A percentile compares a stretch with the other conserved stretches of the same genome.
Conservation (phyloP, 64 coral and sea anemone species). For the Porites lutea region DNA sequence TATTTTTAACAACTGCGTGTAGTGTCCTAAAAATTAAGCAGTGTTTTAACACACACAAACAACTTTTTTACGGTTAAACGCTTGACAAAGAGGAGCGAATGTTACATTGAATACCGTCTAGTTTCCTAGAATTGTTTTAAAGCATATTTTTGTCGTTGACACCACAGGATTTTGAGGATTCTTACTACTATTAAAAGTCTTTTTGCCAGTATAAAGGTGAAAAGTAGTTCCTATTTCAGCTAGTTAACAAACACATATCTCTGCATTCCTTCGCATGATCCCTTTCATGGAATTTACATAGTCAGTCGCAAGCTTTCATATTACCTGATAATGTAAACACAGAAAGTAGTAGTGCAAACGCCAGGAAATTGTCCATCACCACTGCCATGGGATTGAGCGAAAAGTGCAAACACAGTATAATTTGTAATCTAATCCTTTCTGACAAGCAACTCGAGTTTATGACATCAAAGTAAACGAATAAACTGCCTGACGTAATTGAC, state of each 20-base stretch:
- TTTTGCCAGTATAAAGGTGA: too few species aligned
- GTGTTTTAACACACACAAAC: too few species aligned
- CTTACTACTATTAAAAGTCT: too few species aligned
- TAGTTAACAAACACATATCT: not conserved
- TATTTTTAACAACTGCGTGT: not conserved
- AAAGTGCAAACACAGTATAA: not conserved
- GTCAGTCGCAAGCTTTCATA: not conserved
- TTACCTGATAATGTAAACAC: not conserved
- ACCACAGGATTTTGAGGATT: too few species aligned
- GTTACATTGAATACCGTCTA: too few species aligned
- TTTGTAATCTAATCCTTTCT: not conserved
- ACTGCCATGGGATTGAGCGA: not conserved
- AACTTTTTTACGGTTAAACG: too few species aligned
- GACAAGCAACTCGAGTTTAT: not conserved
- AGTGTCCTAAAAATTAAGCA: too few species aligned
- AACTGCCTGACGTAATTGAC: not conserved
- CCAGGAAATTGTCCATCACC: conserved; percentile 25
- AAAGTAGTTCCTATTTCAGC: too few species aligned
- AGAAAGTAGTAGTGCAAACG: not conserved
- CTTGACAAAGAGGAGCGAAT: too few species aligned
- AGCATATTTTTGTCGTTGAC: too few species aligned
- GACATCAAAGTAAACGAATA: not conserved
- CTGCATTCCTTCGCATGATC: conserved; percentile 1
- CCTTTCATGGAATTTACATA: not conserved
- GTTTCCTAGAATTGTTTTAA: too few species aligned